Evolutionary conservation across 2,888 invertebrate genomes (phyloP).

Genomic region (Aporophyla nigra): DNA sequence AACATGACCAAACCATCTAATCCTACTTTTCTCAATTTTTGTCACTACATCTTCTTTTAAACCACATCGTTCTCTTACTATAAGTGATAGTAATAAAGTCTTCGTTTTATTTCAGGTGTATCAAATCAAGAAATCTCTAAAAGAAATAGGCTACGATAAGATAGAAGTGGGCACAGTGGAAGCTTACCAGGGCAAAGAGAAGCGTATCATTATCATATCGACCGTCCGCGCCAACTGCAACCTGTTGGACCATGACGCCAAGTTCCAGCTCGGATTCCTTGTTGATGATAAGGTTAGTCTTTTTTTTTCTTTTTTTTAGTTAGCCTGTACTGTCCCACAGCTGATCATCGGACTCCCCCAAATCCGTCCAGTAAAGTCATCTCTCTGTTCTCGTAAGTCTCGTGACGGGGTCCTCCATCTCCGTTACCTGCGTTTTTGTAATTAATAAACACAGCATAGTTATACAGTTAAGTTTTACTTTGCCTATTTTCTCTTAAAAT

Average conservation of each 20-base stretch:
- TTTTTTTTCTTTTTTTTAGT: neutral
- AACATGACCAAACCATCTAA: too few species aligned
- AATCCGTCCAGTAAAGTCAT: neutral
- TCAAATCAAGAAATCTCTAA: constrained; percentile 86
- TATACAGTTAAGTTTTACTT: too few species aligned
- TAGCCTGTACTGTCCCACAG: neutral
- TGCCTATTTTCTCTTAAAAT: too few species aligned
- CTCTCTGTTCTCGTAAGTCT: too few species aligned
- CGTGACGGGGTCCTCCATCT: too few species aligned
- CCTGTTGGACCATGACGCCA: constrained; percentile 89
- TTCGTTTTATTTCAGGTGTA: constrained; percentile 76
- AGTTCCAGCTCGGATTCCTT: constrained; percentile 90
- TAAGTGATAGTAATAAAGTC: neutral
- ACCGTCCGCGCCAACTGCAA: constrained; percentile 93
- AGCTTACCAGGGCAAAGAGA: constrained; percentile 97
- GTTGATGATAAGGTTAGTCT: constrained; percentile 83
- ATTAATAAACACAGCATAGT: too few species aligned
- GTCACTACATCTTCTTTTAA: too few species aligned
- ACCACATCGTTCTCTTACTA: too few species aligned
- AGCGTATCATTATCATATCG: constrained; percentile 94
- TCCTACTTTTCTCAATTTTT: too few species aligned
- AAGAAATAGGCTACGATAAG: constrained; percentile 74
- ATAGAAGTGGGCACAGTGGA: constrained; percentile 96
- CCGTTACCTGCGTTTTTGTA: too few species aligned
- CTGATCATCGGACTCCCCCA: neutral